A percentile compares a stretch with the other conserved stretches of the same genome.
phyloP scores from a whole-genome alignment of 2,797 vertebrate species.

The Microchirus variegatus region DNA sequence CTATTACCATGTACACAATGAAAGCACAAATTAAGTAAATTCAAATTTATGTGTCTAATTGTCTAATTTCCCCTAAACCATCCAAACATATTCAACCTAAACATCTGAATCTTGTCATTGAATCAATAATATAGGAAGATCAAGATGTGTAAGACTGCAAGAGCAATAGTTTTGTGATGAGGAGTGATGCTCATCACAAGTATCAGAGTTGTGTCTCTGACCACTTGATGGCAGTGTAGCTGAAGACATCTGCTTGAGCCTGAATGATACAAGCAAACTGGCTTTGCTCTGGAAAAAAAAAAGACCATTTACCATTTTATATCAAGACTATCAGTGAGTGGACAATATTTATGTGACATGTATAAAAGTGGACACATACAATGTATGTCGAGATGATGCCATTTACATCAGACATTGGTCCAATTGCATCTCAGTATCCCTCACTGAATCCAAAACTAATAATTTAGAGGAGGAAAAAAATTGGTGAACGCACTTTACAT shows the following conservation, averaged over 20 bases:
- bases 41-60: too few relatives aligned
- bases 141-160: neutral
- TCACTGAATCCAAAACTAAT: too few relatives aligned
- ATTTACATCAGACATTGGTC: too few relatives aligned
- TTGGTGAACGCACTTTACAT: neutral
- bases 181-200: slow-evolving; percentile 7
- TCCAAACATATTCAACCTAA: too few relatives aligned
- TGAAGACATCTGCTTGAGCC: slow-evolving; percentile 43
- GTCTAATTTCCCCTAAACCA: too few relatives aligned
- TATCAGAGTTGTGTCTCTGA: slow-evolving; percentile 10
- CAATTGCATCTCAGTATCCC: too few relatives aligned
- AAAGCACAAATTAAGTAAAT: neutral
- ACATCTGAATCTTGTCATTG: too few relatives aligned
- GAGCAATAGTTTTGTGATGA: slow-evolving; percentile 15
- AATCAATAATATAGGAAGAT: neutral
- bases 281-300: slow-evolving; percentile 5
- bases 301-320: neutral
- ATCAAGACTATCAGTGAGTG: slow-evolving; percentile 1
- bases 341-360: slow-evolving; percentile 1
- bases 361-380: neutral
- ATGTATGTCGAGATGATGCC: neutral
- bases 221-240: slow-evolving; percentile 78
- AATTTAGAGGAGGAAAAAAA: too few relatives aligned
- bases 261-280: slow-evolving; percentile 8
- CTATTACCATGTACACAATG: neutral